Percentiles rank a stretch among this genome's conserved stretches.
phyloP scores from a whole-genome alignment of 2,113 vertebrate genomes.

The Microtus richardsoni region DNA sequence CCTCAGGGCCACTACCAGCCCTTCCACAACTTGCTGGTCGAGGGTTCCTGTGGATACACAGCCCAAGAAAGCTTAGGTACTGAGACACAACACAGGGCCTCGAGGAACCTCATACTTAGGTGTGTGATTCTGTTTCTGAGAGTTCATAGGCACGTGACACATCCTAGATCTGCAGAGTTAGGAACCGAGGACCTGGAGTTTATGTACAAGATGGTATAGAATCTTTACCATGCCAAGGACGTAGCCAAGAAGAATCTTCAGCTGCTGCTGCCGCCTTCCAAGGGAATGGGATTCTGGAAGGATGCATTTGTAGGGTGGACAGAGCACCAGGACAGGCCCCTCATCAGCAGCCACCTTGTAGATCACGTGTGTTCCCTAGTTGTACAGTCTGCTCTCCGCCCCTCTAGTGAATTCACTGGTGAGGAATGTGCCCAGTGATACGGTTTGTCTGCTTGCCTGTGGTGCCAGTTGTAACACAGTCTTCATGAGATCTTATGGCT shows the following conservation, averaged over 20 bases:
- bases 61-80: conserved; percentile 92
- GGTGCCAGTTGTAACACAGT: conserved; percentile 60
- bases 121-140: conserved; percentile 94
- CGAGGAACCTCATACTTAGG: conserved; percentile 95
- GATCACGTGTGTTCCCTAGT: conserved; percentile 24
- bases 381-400: conserved; percentile 57
- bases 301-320: not conserved
- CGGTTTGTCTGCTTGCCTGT: conserved; percentile 67
- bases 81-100: conserved; percentile 89
- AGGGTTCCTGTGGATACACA: not conserved
- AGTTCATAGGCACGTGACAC: conserved; percentile 92
- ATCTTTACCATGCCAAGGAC: conserved; percentile 89
- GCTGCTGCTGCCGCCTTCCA: conserved; percentile 71
- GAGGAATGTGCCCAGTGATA: conserved; percentile 62
- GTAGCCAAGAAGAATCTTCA: conserved; percentile 73
- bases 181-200: conserved; percentile 92
- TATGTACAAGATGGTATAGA: conserved; percentile 87
- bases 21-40: not conserved
- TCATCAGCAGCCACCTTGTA: conserved; percentile 42
- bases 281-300: conserved; percentile 8
- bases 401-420: conserved; percentile 55
- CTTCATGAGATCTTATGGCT: conserved; percentile 29
- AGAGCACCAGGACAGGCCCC: conserved; percentile 67
- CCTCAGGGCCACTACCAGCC: not conserved
- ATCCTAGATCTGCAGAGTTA: conserved; percentile 92